phyloP scores from a whole-genome alignment of 1,140 invertebrate genomes.

The Drosophila nigromelanica region DNA sequence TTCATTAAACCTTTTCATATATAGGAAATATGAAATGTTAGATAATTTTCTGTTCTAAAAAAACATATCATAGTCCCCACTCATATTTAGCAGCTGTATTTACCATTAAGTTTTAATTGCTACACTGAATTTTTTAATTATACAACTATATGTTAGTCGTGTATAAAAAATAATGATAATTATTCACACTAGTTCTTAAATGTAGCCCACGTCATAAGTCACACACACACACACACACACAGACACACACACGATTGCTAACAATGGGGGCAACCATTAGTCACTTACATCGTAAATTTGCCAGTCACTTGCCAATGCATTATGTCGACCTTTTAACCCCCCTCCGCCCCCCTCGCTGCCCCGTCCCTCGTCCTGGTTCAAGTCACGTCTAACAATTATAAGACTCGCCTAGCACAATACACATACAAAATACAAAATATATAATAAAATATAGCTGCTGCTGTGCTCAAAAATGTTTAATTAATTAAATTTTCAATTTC shows the following conservation, averaged over 20 bases:
- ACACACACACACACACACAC: neutral
- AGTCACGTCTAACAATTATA: conserved; percentile 61
- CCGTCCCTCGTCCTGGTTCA: neutral
- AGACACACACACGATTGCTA: conserved; percentile 18
- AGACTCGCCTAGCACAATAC: conserved; percentile 47
- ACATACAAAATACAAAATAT: conserved; percentile 41
- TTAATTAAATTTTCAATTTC: conserved; percentile 82
- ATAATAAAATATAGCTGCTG: conserved; percentile 70
- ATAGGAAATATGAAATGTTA: neutral
- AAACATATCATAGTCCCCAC: no score
- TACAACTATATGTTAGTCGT: no score
- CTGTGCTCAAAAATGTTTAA: conserved; percentile 76
- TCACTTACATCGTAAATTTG: conserved; percentile 46
- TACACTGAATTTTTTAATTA: neutral
- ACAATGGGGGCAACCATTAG: conserved; percentile 41
- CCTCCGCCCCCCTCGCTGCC: neutral
- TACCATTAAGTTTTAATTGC: no score
- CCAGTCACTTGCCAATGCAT: conserved; percentile 54
- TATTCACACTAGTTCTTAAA: conserved; percentile 13
- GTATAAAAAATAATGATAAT: neutral
- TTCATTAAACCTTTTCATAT: no score
- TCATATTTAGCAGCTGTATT: no score
- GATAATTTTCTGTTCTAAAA: neutral
- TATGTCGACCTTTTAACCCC: conserved; percentile 46
- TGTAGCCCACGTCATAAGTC: conserved; percentile 4